Evolutionary conservation across 2,888 invertebrate genomes (phyloP).

Genomic region (Charanyca ferruginea): DNA sequence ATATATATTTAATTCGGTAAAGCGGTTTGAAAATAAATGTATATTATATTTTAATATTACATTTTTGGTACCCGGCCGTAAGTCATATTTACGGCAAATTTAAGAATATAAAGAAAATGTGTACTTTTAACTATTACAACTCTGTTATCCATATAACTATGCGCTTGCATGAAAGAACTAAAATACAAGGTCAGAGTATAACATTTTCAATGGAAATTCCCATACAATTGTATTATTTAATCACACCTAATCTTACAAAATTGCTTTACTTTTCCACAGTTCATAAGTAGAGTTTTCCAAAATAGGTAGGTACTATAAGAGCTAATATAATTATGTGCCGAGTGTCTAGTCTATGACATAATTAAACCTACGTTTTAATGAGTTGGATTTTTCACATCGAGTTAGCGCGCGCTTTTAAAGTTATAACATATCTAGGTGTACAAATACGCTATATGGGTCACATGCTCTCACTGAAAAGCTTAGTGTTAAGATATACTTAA

Average conservation of each 20-base stretch:
- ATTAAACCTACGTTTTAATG: constrained; percentile 69
- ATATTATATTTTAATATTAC: too few species aligned
- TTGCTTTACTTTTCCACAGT: constrained; percentile 36
- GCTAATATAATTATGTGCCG: constrained; percentile 58
- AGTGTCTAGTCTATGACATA: constrained; percentile 64
- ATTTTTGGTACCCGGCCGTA: too few species aligned
- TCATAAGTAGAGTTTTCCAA: constrained; percentile 36
- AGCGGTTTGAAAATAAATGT: too few species aligned
- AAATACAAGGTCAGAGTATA: background rate
- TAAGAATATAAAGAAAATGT: too few species aligned
- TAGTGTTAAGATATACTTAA: constrained; percentile 23
- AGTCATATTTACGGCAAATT: too few species aligned
- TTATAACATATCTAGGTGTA: constrained; percentile 52
- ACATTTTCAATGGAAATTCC: constrained; percentile 2
- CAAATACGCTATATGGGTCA: constrained; percentile 36
- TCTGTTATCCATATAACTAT: background rate
- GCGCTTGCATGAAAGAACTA: background rate
- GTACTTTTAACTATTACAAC: background rate
- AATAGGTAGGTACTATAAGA: too few species aligned
- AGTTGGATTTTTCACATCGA: constrained; percentile 60
- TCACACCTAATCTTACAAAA: constrained; percentile 36
- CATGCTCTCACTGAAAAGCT: constrained; percentile 17
- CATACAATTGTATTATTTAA: constrained; percentile 34
- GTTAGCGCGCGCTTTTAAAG: constrained; percentile 52
- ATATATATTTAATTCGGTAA: too few species aligned